Base-by-base conservation (phyloP, 1,140 invertebrate species). In the Cydia strobilella region DNA sequence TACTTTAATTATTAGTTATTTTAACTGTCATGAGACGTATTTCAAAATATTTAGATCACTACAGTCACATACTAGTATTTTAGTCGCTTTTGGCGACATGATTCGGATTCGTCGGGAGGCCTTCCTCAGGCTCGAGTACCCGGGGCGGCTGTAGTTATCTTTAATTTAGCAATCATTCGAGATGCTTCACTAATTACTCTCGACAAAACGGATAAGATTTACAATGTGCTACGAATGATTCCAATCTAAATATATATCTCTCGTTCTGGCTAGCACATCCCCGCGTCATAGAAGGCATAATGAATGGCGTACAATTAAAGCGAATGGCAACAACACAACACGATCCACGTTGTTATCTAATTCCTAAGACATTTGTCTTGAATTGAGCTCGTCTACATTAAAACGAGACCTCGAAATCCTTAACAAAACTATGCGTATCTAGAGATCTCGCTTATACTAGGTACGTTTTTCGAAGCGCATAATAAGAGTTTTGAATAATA, bases 291-390 rank as follows among this genome's bases (percentile, higher is more conserved):
- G 31, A 69, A 69, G 65, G 27, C 25, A 69, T 69, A 69, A 59
- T 59, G 54, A 23, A 59, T 69, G 27, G 31, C 31, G 65, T 42
- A 18, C n/a, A 69, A 69, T 69, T 69, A 69, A 69, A 69, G 65
- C 27, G 65, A 69, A 69, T 69, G 65, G 65, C 65, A 69, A 42
- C 65, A 69, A 69, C 65, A 18, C 18, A 35, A 35, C 65, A 42
- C 35, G 15, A 25, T 7, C 63, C 25, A 18, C 15, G 31, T 35
- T 35, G 35, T 9, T 42, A 18, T 39, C n/a, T n/a, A 20, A 59
- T 59, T 59, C 20, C 1, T n/a, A 12, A 59, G 4, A 9, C 54
- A 59, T 18, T 51, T 51, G 3, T 18, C 48, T 51, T 18, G n/a
- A 51, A 51, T 51, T 7, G n/a, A 51, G 48, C 48, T n/a, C 15